These are phyloP conservation scores for Saturnia pavonia DNA, from an alignment of 2,888 invertebrate genomes.

Conservation along the genomic window DNA sequence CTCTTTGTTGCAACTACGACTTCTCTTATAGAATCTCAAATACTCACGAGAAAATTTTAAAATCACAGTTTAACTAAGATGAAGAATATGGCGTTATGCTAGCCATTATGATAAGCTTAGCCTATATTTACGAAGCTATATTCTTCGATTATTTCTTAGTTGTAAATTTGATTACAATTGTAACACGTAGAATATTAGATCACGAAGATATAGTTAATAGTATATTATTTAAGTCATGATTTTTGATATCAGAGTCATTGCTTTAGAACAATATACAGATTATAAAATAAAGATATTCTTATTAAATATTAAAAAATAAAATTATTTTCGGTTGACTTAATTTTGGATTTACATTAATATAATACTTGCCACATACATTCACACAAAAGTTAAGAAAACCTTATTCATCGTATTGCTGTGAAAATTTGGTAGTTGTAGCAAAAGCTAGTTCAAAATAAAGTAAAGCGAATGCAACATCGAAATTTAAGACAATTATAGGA, in stretches of 20 bases:
- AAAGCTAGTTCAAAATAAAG: neutral
- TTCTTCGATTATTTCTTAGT: neutral
- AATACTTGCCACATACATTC: too few relatives aligned
- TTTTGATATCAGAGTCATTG: neutral
- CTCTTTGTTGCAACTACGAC: slow-evolving; percentile 58
- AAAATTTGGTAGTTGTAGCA: too few relatives aligned
- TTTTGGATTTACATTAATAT: neutral
- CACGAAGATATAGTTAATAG: neutral
- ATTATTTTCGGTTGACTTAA: neutral
- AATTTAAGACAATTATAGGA: slow-evolving; percentile 41
- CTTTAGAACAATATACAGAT: neutral
- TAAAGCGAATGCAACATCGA: neutral
- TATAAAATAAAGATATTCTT: neutral
- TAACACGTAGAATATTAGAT: slow-evolving; percentile 5
- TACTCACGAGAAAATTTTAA: slow-evolving; percentile 41
- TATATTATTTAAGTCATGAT: neutral
- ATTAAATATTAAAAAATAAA: neutral
- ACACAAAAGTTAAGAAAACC: too few relatives aligned
- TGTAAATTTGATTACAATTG: slow-evolving; percentile 2
- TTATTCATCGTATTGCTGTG: too few relatives aligned
- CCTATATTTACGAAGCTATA: neutral
- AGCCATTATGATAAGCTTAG: neutral
- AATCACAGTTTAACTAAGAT: neutral
- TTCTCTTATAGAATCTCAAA: slow-evolving; percentile 52
- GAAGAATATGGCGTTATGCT: neutral